Evolutionary conservation across 2,113 vertebrate genomes (phyloP).

Genomic region (Sigmodon hispidus): DNA sequence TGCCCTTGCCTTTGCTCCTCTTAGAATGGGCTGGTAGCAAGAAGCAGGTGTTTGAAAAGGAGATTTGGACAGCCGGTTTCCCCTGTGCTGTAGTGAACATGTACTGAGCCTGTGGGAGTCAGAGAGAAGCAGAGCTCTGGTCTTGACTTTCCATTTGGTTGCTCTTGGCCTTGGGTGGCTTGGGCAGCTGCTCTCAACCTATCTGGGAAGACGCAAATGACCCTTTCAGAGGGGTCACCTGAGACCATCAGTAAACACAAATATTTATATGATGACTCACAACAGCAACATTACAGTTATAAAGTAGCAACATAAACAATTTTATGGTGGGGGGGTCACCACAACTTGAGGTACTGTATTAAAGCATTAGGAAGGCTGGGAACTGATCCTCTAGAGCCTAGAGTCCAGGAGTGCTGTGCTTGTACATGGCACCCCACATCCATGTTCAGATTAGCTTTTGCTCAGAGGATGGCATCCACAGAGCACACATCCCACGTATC

Average conservation of each 20-base stretch:
- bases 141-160: not conserved
- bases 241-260: not conserved
- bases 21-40: slow-evolving; percentile 2
- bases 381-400: not conserved
- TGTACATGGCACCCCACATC: not conserved
- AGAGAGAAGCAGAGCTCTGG: not conserved
- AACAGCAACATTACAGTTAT: not conserved
- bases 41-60: not conserved
- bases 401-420: not conserved
- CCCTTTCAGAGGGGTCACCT: not conserved
- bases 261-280: not conserved
- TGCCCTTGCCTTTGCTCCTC: not conserved
- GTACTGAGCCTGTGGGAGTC: not conserved
- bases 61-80: not conserved
- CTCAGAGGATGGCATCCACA: not conserved
- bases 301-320: not conserved
- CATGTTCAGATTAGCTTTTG: not conserved
- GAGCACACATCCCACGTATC: not conserved
- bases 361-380: not conserved
- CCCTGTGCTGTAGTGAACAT: not conserved
- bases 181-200: not conserved
- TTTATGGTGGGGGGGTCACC: not conserved
- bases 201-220: not conserved
- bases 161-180: not conserved
- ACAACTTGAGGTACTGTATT: not conserved